Evolutionary conservation across 1,140 invertebrate genomes (phyloP), one percentile per base, ranked within the genome.

Genomic region (Trachelipus rathkii): DNA sequence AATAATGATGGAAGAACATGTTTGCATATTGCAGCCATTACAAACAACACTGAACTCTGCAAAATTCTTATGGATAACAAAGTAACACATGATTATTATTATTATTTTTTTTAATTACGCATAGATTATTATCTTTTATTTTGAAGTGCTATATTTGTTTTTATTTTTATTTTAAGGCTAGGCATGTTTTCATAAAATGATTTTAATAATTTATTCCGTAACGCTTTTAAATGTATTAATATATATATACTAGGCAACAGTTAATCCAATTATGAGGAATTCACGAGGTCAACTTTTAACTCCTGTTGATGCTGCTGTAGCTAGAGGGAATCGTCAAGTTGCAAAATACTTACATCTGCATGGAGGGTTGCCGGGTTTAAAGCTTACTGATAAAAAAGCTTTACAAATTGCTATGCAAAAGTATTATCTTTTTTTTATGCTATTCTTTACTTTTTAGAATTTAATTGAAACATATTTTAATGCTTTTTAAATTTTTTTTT

Each of bases 11-110:
- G 97, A 0, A 89, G 95, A 79, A 95, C 93, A 46, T 90, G 95
- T 19, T 86, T 99, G 33, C 97, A 99, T 85, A 92, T 99, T 66
- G 95, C 96, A 0, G 95, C 96, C 0, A 89, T 95, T 50, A 93
- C 95, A 82, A 96, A 98, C 82, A 94, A 98, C 84, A 89, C 97
- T 0, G 95, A 97, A 85, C 90, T 97, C 84, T 96, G 95, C 85
- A 95, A 95, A 86, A 87, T 89, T 10, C 80, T 81, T 67, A 81
- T 81, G 80, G 80, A 81, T 50, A 67, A 77, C 43, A 77, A 81
- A 72, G 80, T 81, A 33, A 33, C 33, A 33, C 33, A 33, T 33
- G 6, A 33, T 33, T 33, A 3, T 33, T 33, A n/a, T 33, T 33
- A 3, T 33, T 33, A 33, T 33, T 33, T 33, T 33, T 6, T 33